Base-by-base conservation (phyloP, 2,888 invertebrate species). In the Athalia cordata region DNA sequence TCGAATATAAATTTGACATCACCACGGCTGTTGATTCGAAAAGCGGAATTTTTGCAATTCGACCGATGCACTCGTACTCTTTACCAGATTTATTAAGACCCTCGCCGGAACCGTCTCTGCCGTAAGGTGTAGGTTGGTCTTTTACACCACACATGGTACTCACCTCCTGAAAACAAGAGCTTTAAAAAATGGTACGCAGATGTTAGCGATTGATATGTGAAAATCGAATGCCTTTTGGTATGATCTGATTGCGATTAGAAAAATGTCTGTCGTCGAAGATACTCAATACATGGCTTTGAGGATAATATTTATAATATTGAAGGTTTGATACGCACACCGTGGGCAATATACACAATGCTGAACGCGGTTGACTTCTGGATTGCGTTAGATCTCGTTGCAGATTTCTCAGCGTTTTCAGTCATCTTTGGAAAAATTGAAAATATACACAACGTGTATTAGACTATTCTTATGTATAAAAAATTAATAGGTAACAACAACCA, bases 111-210 rank as follows among this genome's bases (percentile, higher is more conserved):
- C 77, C 78, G 29, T 75, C n/a, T 15, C 55, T 70, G 70, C 57
- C 49, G 15, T n/a, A 49, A 11, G 61, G 29, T 74, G 47, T 47
- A 9, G 78, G 79, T 4, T 81, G 83, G 77, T 82, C 81, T 9
- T 80, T 81, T n/a, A 68, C 77, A 43, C 84, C 86, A 52, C 82
- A 81, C 83, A 87, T 87, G 55, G 79, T 45, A 65, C 82, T 85
- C 15, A 83, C 79, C 86, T 87, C 86, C 87, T 87, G 78, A 57
- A 78, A 78, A 72, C 55, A 49, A 62, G 11, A 64, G 8, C 8
- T 0, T 13, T 3, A 1, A 72, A 15, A 59, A 72, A 47, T 47
- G 43, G 45, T n/a, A 47, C 45, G 13, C 52, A 55, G 9, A 11
- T 4, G 55, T 8, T 55, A 8, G 9, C 8, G 9, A n/a, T 11